Evolutionary conservation across 2,113 vertebrate genomes (phyloP), one percentile per base, ranked within the genome.

Genomic region (Gasterosteus aculeatus): DNA sequence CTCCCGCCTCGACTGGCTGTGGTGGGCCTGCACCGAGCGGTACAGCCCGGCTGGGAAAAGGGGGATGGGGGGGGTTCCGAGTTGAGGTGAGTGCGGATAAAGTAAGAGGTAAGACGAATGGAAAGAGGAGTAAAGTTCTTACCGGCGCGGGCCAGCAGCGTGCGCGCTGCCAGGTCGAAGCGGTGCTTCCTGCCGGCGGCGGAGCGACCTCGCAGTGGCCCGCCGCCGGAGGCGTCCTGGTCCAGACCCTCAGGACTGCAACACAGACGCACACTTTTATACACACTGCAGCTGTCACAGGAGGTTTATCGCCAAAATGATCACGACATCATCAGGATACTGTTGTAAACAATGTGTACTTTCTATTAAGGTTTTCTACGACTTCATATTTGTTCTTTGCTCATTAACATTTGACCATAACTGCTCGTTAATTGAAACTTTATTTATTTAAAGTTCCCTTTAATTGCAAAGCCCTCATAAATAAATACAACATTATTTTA

Each of bases 1-100:
- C 80, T 98, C 98, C 72, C 97, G 93, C 4, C 96, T 95, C 2
- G 95, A 95, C 92, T 99, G 98, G 85, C 95, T 97, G 85, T 97
- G 95, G 90, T 99, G 97, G 14, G 98, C 97, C 94, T 98, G 97
- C 60, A 98, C 97, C 1, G 97, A 97, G 88, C 97, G 97, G 93
- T 98, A 99, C 87, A 99, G 83, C 49, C 97, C 97, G 77, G 97
- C 98, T 98, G n/a, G 11, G 11, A 12, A 46, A 12, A 7, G 56
- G 12, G 10, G 26, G 14, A 51, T 5, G 46, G 1, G n/a, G 19
- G 8, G 38, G 18, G 26, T 4, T 38, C 35, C 35, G 6, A 18
- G 26, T 53, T 9, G 35, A 69, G 3, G 10, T 11, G 8, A 46
- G 16, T 42, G 16, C 44, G 4, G 15, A 46, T 18, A 18, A 46